Evolutionary conservation across 2,797 vertebrate species (phyloP).

Genomic region (Enteromius viviparus): DNA sequence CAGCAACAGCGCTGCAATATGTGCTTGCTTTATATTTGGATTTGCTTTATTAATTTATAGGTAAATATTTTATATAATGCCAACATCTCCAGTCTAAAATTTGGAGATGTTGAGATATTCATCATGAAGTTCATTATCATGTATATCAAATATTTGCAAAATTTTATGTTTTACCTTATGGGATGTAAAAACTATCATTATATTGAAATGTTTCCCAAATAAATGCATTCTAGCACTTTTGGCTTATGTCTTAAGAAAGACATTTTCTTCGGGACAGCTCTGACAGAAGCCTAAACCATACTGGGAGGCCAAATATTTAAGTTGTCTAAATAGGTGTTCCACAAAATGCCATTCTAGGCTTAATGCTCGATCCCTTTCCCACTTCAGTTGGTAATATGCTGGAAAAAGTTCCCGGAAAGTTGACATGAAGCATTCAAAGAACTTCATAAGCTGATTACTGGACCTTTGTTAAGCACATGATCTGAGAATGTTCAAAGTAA

Average conservation of each 20-base stretch:
- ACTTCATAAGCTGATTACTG: constrained; percentile 66
- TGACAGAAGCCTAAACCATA: constrained; percentile 31
- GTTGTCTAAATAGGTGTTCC: constrained; percentile 14
- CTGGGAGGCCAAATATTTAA: constrained; percentile 11
- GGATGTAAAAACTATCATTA: background rate
- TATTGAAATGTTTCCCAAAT: background rate
- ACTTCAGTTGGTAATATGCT: constrained; percentile 50
- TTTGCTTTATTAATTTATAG: background rate
- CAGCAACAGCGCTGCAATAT: background rate
- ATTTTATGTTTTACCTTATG: background rate
- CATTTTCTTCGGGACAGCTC: background rate
- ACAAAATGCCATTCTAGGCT: constrained; percentile 38
- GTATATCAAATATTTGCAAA: background rate
- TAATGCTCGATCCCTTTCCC: constrained; percentile 49
- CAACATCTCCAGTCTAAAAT: background rate
- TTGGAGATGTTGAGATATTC: background rate
- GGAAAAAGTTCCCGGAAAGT: constrained; percentile 56
- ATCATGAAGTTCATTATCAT: background rate
- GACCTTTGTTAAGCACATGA: constrained; percentile 62
- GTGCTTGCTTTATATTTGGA: background rate
- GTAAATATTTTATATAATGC: background rate
- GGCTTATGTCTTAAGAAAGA: background rate
- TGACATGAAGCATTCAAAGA: constrained; percentile 66
- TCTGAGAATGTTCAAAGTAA: constrained; percentile 58
- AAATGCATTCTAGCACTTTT: background rate